phyloP scores from a whole-genome alignment of 2,113 vertebrate species.

The Promerops cafer region DNA sequence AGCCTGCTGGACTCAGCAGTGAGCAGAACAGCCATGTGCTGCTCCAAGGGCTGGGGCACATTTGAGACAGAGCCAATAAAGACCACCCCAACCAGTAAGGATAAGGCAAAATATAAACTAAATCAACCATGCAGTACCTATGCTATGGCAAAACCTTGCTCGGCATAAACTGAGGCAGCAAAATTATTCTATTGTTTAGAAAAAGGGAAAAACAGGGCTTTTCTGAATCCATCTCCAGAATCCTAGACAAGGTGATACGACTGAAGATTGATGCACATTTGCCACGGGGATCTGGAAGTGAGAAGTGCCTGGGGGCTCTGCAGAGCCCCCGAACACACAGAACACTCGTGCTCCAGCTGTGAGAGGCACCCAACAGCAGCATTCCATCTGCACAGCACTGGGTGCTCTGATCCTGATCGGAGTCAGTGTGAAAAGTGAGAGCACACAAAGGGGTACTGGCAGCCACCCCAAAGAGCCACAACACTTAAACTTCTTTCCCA shows the following conservation, averaged over 20 bases:
- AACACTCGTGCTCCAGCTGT: not conserved
- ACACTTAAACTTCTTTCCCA: not conserved
- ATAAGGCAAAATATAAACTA: not conserved
- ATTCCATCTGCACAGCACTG: not conserved
- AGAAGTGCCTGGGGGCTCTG: not conserved
- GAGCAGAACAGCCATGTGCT: not conserved
- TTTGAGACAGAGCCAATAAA: not conserved
- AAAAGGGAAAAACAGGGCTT: not conserved
- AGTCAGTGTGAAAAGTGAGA: not conserved
- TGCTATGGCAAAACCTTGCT: not conserved
- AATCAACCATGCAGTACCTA: not conserved
- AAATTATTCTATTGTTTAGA: not conserved
- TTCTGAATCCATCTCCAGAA: not conserved
- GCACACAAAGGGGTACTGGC: not conserved
- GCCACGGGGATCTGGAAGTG: not conserved
- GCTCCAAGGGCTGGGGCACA: fast-evolving
- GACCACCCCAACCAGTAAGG: not conserved
- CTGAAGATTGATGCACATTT: not conserved
- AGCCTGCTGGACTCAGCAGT: not conserved
- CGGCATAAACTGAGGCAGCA: not conserved
- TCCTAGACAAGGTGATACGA: not conserved
- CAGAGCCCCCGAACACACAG: fast-evolving
- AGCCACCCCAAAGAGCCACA: not conserved
- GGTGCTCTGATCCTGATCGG: not conserved
- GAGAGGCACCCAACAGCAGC: not conserved